Base-by-base conservation (phyloP, 2,888 invertebrate species). In the Ophion obscuratus region DNA sequence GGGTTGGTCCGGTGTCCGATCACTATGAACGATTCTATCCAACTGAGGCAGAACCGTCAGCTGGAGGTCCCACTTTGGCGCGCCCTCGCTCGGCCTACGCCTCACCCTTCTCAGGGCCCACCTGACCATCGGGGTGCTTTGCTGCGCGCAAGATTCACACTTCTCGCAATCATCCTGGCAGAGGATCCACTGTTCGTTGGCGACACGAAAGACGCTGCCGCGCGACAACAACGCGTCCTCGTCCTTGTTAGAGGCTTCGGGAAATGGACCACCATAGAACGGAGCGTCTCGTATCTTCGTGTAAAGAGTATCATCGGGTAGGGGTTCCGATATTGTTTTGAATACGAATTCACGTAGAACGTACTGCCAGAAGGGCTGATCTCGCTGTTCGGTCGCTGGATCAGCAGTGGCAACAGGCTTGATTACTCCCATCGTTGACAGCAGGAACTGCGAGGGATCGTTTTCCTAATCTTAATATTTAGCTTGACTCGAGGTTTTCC, bases 311-410 rank as follows among this genome's bases (percentile, higher is more conserved):
- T 89, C 88, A 83, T 91, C 90, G 6, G 87, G 47, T 4, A 88
- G 86, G 1, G 88, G 66, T 2, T 90, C 89, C 0, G 91, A 91
- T 77, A 93, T 88, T 7, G 92, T 93, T 84, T 90, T 90, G 87
- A 92, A 92, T 70, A 93, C 89, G 64, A 89, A 89, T 66, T 92
- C 92, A 0, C 91, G 90, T 7, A 92, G 89, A 5, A 92, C 83
- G 71, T 89, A 84, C 76, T 91, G 92, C 92, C 92, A 92, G 76
- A 90, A 83, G 5, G 88, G 85, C 47, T 88, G 80, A 17, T 85
- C 80, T 10, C 64, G 68, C 11, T 66, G 75, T n/a, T 68, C 36
- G 40, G 11, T 57, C 7, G 17, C 62, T 31, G 83, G 59, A 10
- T 84, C 75, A 53, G 61, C 75, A 27, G 57, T 73, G n/a, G 71